phyloP scores from a whole-genome alignment of 2,113 vertebrate genomes.

The Opisthocomus hoazin region DNA sequence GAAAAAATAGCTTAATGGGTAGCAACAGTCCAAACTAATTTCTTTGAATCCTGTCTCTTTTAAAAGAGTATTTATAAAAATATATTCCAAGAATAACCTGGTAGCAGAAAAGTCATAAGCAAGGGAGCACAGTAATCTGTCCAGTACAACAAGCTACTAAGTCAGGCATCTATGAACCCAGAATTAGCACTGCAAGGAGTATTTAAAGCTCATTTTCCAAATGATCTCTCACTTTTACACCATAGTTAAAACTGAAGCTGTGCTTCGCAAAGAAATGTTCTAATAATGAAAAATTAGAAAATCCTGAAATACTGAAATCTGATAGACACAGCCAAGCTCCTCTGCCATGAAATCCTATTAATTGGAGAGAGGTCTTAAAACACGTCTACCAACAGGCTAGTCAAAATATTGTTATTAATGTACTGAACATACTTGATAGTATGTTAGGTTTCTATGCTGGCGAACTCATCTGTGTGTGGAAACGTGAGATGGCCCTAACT shows the following conservation, averaged over 20 bases:
- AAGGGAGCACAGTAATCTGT: neutral
- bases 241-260: neutral
- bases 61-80: conserved; percentile 23
- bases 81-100: neutral
- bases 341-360: neutral
- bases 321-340: neutral
- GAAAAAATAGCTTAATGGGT: neutral
- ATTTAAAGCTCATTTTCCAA: neutral
- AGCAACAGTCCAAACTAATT: neutral
- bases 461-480: neutral
- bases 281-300: neutral
- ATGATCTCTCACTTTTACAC: neutral
- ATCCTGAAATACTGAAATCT: neutral
- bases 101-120: neutral
- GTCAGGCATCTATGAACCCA: neutral
- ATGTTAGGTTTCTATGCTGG: neutral
- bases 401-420: neutral
- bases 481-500: neutral
- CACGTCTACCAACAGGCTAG: neutral
- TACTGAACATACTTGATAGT: neutral
- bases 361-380: neutral
- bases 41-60: conserved; percentile 22
- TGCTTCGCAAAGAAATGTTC: neutral
- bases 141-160: neutral
- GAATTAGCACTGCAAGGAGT: neutral